Evolutionary conservation across 2,113 vertebrate genomes (phyloP), one percentile per base, ranked within the genome.

Genomic region (Felis chaus): DNA sequence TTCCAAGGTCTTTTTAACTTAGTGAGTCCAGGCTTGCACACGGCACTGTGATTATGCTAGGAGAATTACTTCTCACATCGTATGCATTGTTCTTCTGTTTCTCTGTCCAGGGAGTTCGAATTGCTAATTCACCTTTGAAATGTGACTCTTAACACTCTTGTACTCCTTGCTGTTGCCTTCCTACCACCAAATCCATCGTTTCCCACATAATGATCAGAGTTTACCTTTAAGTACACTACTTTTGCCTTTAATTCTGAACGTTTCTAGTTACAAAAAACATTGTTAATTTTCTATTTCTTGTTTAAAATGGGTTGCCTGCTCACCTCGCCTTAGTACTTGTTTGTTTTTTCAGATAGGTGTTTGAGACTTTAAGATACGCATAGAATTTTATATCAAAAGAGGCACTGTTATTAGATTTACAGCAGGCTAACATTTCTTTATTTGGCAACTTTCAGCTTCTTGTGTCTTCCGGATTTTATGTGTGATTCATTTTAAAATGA

Each of bases 1-100:
- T 98, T 83, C 97, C 97, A 98, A 98, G 97, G 96, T 97, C 96
- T 95, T 98, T 98, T 96, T 96, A 97, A 97, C 96, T 96, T 96
- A 87, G 39, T 57, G 80, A 90, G 21, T 85, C n/a, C 50, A 94
- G 57, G 69, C 94, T n/a, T 94, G 31, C 79, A n/a, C 87, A 92
- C 25, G 73, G 76, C 53, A n/a, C 33, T 88, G 69, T 96, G 93
- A 95, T 98, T 94, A 88, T 63, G 55, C 53, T 69, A 29, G 41
- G 19, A 86, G 83, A 98, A 94, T 92, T 95, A 73, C 63, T 93
- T 94, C 39, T 57, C 65, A 29, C 50, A 33, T 85, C 3, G 1
- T 76, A 29, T 0, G 1, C 21, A 55, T 66, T 98, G 74, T 97
- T 85, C 79, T 94, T 89, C 33, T 57, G 21, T 82, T 89, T 92